Evolutionary conservation across 2,113 vertebrate genomes (phyloP).

Genomic region (Proteles cristata): DNA sequence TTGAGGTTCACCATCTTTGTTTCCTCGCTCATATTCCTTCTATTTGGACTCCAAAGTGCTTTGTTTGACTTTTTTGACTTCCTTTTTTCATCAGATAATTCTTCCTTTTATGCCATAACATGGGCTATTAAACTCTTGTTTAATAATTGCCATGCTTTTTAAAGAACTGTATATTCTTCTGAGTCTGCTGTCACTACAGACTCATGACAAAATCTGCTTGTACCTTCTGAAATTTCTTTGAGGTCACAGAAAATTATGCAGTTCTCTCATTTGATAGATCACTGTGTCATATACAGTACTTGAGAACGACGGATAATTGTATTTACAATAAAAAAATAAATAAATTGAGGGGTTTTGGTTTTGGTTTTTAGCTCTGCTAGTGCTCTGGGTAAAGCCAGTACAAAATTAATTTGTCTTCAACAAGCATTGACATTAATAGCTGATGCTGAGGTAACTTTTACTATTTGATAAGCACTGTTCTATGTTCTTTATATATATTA

Average conservation of each 20-base stretch:
- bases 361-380: not conserved
- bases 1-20: not conserved
- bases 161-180: not conserved
- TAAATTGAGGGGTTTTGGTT: not conserved
- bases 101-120: not conserved
- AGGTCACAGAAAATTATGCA: not conserved
- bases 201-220: constrained; percentile 9
- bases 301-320: not conserved
- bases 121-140: not conserved
- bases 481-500: not conserved
- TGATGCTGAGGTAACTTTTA: not conserved
- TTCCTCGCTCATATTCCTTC: not conserved
- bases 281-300: not conserved
- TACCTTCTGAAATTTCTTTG: not conserved
- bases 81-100: not conserved
- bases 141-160: not conserved
- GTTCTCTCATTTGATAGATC: not conserved
- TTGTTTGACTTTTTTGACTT: not conserved
- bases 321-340: constrained; percentile 38
- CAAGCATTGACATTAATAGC: not conserved
- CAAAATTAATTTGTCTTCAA: constrained; percentile 38
- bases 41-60: not conserved
- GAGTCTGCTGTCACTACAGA: not conserved
- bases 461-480: not conserved
- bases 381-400: not conserved